Conservation (phyloP, 2,113 vertebrate species). For the Barbus barbus region DNA sequence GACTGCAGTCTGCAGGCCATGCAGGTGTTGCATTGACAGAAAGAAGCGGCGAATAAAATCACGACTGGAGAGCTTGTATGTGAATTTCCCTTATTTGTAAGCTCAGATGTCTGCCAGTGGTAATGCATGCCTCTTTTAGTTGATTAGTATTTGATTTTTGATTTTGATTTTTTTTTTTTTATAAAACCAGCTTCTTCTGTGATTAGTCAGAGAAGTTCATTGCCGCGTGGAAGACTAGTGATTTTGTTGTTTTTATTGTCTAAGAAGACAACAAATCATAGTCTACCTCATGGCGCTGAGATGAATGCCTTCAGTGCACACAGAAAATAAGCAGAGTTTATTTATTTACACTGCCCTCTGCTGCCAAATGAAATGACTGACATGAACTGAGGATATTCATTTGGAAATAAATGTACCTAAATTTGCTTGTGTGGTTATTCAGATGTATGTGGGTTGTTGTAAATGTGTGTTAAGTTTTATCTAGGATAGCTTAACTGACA, state of each 20-base stretch:
- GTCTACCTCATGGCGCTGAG: slow-evolving; percentile 73
- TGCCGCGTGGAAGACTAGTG: slow-evolving; percentile 80
- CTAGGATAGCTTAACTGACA: neutral
- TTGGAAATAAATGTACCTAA: neutral
- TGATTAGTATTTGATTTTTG: neutral
- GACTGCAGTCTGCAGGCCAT: slow-evolving; percentile 46
- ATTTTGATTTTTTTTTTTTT: neutral
- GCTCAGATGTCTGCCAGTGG: neutral
- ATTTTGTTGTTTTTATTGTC: slow-evolving; percentile 79
- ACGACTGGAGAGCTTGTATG: neutral
- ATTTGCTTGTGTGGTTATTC: neutral
- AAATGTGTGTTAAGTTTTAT: neutral
- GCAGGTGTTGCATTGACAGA: neutral
- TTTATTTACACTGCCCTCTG: slow-evolving; percentile 55
- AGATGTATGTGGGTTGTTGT: neutral
- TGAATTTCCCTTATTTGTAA: neutral
- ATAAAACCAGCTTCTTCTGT: neutral
- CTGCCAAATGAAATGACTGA: slow-evolving; percentile 16
- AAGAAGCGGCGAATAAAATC: neutral
- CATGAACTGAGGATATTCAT: neutral
- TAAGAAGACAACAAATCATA: slow-evolving; percentile 73
- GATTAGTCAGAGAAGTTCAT: slow-evolving; percentile 49
- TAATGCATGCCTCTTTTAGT: neutral
- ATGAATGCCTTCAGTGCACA: slow-evolving; percentile 34
- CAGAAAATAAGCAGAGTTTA: slow-evolving; percentile 17